These are phyloP conservation scores for Drosophila burlai DNA, from an alignment of 1,140 invertebrate genomes.

Conservation along the genomic window DNA sequence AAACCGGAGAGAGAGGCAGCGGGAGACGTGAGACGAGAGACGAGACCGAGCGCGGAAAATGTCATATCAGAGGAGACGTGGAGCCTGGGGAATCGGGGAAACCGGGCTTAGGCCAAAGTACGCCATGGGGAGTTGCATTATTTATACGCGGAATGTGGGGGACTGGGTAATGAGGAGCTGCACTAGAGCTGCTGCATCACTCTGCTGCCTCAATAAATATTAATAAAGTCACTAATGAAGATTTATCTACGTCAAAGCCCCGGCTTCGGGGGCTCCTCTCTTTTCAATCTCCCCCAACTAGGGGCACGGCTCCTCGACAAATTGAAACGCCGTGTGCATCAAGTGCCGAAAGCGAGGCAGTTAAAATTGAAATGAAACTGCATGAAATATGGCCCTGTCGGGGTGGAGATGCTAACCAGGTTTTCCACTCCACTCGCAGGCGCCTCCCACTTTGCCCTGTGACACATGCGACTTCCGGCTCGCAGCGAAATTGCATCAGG, in stretches of 20 bases:
- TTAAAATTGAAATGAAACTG: conserved; percentile 59
- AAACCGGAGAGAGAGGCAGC: not conserved
- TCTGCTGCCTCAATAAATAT: conserved; percentile 70
- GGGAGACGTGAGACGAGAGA: not conserved
- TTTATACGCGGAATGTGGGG: conserved; percentile 55
- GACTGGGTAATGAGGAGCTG: not conserved
- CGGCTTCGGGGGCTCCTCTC: not conserved
- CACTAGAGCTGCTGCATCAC: conserved; percentile 18
- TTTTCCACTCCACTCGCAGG: conserved; percentile 1
- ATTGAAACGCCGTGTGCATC: conserved; percentile 61
- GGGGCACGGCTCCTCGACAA: conserved; percentile 35
- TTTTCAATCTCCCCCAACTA: conserved; percentile 5
- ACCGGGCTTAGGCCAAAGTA: conserved; percentile 45
- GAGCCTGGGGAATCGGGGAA: not conserved
- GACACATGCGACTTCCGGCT: conserved; percentile 81
- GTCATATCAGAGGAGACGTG: conserved; percentile 32
- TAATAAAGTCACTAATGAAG: conserved; percentile 80
- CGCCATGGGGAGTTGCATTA: conserved; percentile 67
- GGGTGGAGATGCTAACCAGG: not conserved
- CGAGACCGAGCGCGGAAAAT: not conserved
- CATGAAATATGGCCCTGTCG: conserved; percentile 49
- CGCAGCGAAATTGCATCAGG: conserved; percentile 74
- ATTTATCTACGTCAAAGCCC: conserved; percentile 61
- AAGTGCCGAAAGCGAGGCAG: conserved; percentile 40
- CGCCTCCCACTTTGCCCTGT: conserved; percentile 37